Percentiles rank a stretch among this genome's conserved stretches.
These are phyloP conservation scores for Antitype chi DNA, from an alignment of 2,888 invertebrate genomes.

Conservation along the genomic window DNA sequence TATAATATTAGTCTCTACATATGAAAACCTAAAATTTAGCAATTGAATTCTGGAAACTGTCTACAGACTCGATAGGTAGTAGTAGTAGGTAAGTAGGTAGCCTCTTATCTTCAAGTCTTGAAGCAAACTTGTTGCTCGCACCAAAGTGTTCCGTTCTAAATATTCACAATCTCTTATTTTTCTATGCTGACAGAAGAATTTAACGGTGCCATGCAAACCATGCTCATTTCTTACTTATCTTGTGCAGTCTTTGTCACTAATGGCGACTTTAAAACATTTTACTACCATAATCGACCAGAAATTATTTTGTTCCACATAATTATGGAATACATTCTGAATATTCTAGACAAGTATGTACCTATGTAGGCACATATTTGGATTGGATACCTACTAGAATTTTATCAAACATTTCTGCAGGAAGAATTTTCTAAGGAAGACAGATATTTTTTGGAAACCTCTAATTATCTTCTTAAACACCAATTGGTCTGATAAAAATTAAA, in stretches of 20 bases:
- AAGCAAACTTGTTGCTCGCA: constrained; percentile 13
- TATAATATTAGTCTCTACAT: no score
- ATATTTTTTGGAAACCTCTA: constrained; percentile 50
- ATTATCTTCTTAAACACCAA: constrained; percentile 62
- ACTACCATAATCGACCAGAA: constrained; percentile 24
- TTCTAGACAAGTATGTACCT: not conserved
- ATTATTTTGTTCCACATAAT: constrained; percentile 18
- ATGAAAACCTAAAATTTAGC: not conserved
- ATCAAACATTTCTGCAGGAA: not conserved
- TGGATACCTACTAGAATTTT: not conserved
- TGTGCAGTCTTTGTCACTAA: constrained; percentile 63
- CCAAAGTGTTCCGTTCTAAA: constrained; percentile 34
- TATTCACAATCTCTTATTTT: constrained; percentile 37
- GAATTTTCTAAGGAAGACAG: not conserved
- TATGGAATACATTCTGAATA: not conserved
- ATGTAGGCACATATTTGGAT: not conserved
- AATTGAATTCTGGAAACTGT: not conserved
- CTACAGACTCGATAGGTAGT: not conserved
- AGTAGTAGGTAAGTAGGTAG: no score
- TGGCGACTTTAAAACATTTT: constrained; percentile 42
- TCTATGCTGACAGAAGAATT: constrained; percentile 32
- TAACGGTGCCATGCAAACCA: constrained; percentile 48
- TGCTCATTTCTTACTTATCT: constrained; percentile 55
- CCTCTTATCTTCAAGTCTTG: not conserved
- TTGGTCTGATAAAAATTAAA: constrained; percentile 73